phyloP scores from a whole-genome alignment of 2,797 vertebrate species.

The Rachycentron canadum region DNA sequence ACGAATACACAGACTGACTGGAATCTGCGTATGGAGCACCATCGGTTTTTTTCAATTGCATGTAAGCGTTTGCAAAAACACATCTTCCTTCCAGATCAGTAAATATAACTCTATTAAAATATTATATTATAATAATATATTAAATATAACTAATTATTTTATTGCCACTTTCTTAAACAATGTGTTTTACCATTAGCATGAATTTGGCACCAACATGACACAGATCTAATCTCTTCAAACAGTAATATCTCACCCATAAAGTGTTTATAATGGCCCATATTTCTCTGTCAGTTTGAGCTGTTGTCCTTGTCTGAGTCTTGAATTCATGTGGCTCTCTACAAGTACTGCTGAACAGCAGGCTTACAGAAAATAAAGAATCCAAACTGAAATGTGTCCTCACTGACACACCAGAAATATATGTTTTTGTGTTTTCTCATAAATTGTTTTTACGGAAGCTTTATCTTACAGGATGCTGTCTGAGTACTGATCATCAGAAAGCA shows the following conservation, averaged over 20 bases:
- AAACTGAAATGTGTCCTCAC: slow-evolving; percentile 14
- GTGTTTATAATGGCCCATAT: slow-evolving; percentile 31
- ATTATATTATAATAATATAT: too few relatives aligned
- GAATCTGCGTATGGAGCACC: slow-evolving; percentile 6
- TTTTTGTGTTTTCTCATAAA: slow-evolving; percentile 46
- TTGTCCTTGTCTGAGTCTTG: slow-evolving; percentile 8
- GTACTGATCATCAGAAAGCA: slow-evolving; percentile 21
- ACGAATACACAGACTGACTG: slow-evolving; percentile 7
- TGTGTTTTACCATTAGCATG: slow-evolving; percentile 12
- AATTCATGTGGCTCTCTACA: slow-evolving; percentile 21
- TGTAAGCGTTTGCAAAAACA: slow-evolving; percentile 13
- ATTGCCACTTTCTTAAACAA: slow-evolving; percentile 44
- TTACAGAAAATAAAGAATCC: slow-evolving; percentile 28
- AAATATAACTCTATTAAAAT: slow-evolving; percentile 33
- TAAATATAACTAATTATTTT: slow-evolving; percentile 63
- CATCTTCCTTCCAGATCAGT: slow-evolving; percentile 32
- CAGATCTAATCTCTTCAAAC: slow-evolving; percentile 28
- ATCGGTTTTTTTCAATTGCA: slow-evolving; percentile 18
- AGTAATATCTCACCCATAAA: slow-evolving; percentile 6
- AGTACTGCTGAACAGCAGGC: slow-evolving; percentile 25
- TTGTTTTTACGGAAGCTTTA: slow-evolving; percentile 47
- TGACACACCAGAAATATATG: slow-evolving; percentile 5
- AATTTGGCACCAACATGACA: slow-evolving; percentile 20
- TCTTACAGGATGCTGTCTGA: slow-evolving; percentile 18
- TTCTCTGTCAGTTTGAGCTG: slow-evolving; percentile 25